Evolutionary conservation across 2,888 invertebrate species (phyloP), one percentile per base, ranked within the genome.

Genomic region (Parnassius orleans): DNA sequence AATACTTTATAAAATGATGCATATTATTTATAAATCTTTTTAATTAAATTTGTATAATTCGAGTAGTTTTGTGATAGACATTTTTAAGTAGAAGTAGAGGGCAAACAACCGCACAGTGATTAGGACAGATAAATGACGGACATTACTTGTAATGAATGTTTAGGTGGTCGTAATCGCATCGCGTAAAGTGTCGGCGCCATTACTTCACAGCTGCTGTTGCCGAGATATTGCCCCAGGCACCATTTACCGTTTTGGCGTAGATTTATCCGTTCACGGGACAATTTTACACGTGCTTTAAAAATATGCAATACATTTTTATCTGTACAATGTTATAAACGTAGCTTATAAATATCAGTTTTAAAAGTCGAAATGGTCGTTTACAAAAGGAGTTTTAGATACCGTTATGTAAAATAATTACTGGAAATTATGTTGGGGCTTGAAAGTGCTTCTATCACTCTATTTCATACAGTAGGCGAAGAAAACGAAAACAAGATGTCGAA

Each of bases 141-240:
- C 89, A 90, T 91, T 90, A 90, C 84, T 86, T 85, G 90, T 91
- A 91, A 91, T 90, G 90, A 90, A 91, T 91, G 90, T 91, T 90
- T 90, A 90, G 90, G 88, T 89, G 88, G 87, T 86, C 90, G 90
- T 90, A 90, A 90, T 90, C 87, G 84, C 87, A 89, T 88, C 87
- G 89, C 87, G 88, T 83, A 88, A 90, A 90, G 88, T 90, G 90
- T 86, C 87, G 86, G 83, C 87, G 87, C 90, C 90, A 90, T 90
- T 87, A 89, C 88, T 81, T 78, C 83, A 78, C 90, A 90, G 90
- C 90, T 90, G 90, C 86, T 84, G 89, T 85, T 83, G 83, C 83
- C 80, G 84, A 86, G 87, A 88, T 90, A 90, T 90, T 90, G 87
- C 88, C 81, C 81, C 79, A 78, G 84, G 82, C 82, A 81, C 81